A percentile compares a stretch with the other conserved stretches of the same genome.
phyloP scores from a whole-genome alignment of 2,888 invertebrate genomes.

The Athetis lepigone region DNA sequence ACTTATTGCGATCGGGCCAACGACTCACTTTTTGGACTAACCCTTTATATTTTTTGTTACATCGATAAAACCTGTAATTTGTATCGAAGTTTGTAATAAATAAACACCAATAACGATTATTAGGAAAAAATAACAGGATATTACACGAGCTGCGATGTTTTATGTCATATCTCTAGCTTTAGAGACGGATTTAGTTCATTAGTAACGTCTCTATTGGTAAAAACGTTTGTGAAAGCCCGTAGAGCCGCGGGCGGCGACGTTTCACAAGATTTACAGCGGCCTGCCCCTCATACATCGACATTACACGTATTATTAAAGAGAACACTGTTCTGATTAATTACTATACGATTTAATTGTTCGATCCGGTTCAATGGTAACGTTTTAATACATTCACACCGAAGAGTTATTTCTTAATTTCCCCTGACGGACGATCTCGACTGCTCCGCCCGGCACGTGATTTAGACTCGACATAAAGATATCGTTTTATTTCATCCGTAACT shows the following conservation, averaged over 20 bases:
- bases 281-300: conserved; percentile 82
- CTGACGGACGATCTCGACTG: conserved; percentile 74
- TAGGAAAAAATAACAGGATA: conserved; percentile 90
- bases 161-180: conserved; percentile 82
- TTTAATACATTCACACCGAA: conserved; percentile 82
- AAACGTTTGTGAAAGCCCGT: conserved; percentile 86
- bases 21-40: conserved; percentile 90
- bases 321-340: conserved; percentile 87
- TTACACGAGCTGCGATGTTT: conserved; percentile 83
- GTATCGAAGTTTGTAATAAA: conserved; percentile 88
- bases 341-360: conserved; percentile 83
- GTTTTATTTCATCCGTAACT: conserved; percentile 77
- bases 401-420: conserved; percentile 83
- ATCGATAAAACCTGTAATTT: conserved; percentile 90
- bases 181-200: conserved; percentile 81
- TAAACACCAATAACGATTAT: conserved; percentile 91
- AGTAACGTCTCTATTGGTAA: conserved; percentile 89
- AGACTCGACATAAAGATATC: conserved; percentile 83
- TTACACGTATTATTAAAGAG: conserved; percentile 88
- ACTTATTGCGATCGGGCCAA: conserved; percentile 90
- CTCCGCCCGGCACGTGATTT: conserved; percentile 78
- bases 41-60: conserved; percentile 89
- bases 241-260: conserved; percentile 81
- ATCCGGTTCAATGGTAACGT: conserved; percentile 80
- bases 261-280: conserved; percentile 85